Evolutionary conservation across 2,113 vertebrate genomes (phyloP).

Genomic region (Laticauda laticaudata): DNA sequence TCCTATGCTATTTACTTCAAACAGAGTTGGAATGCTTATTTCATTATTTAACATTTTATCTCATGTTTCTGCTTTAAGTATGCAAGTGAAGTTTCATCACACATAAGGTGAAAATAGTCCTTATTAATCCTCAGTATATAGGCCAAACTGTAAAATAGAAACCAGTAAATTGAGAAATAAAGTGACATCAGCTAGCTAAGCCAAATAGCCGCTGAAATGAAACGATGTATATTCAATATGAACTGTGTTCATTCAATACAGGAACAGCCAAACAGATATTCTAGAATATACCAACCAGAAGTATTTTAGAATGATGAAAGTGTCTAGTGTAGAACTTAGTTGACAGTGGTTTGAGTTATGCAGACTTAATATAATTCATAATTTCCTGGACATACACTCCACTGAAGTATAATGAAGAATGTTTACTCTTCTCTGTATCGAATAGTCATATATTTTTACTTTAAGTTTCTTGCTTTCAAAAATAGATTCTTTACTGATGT

Average conservation of each 20-base stretch:
- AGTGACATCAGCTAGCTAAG: background rate
- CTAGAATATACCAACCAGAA: background rate
- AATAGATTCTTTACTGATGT: background rate
- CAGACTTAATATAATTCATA: background rate
- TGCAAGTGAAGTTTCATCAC: background rate
- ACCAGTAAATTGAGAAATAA: background rate
- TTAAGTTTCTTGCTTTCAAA: background rate
- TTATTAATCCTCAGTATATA: background rate
- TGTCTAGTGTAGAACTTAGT: background rate
- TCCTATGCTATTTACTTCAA: background rate
- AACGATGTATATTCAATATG: background rate
- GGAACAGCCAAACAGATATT: background rate
- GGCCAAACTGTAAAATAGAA: background rate
- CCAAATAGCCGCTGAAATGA: background rate
- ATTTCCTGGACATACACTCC: background rate
- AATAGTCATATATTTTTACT: background rate
- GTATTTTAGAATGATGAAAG: background rate
- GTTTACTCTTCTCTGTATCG: background rate
- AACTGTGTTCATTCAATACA: background rate
- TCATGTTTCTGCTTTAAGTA: background rate
- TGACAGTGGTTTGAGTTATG: background rate
- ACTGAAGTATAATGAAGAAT: background rate
- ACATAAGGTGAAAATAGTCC: background rate
- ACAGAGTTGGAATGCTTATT: background rate
- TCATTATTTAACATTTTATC: background rate